Evolutionary conservation across 1,140 invertebrate genomes (phyloP), one percentile per base, ranked within the genome.

Genomic region (Drosophila biarmipes): DNA sequence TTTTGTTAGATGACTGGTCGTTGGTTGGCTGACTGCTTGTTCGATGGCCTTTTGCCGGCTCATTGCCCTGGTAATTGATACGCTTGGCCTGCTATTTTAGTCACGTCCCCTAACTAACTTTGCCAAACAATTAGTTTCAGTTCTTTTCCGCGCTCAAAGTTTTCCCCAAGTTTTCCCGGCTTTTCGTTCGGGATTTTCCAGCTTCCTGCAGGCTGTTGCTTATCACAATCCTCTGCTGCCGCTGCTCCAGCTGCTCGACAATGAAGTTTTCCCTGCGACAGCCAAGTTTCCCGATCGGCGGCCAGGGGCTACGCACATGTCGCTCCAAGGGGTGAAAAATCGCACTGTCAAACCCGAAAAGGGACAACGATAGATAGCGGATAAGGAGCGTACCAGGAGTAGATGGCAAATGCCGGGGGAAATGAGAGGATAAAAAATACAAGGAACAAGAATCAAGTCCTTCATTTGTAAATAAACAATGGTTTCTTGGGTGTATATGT

Each of bases 61-160:
- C 82, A 86, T 87, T 86, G 82, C 53, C 24, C 37, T 15, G 46
- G 66, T 87, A 87, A 87, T 87, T 87, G 82, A 87, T 82, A 82
- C 66, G 71, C 71, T 57, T 66, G 58, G 46, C 34, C 31, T 34
- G 49, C 46, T 67, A 87, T 82, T 82, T 87, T 73, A 82, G 82
- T 87, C 82, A 87, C 82, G 82, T 87, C 31, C 64, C 58, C 54
- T 55, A 62, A 72, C 82, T 82, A 76, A 87, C 84, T 87, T 87
- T 75, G 58, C 61, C 78, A 75, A 85, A 89, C 82, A 87, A 87
- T 87, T 87, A 82, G 84, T 87, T 87, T 74, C 62, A 59, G 62
- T 53, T 75, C 49, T 67, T 57, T 52, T 56, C 49, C 34, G 56
- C 17, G 11, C 48, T 8, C 51, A 72, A 49, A 84, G 74, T 75